These are phyloP conservation scores for Alauda arvensis DNA, from an alignment of 2,797 vertebrate genomes.

Conservation along the genomic window DNA sequence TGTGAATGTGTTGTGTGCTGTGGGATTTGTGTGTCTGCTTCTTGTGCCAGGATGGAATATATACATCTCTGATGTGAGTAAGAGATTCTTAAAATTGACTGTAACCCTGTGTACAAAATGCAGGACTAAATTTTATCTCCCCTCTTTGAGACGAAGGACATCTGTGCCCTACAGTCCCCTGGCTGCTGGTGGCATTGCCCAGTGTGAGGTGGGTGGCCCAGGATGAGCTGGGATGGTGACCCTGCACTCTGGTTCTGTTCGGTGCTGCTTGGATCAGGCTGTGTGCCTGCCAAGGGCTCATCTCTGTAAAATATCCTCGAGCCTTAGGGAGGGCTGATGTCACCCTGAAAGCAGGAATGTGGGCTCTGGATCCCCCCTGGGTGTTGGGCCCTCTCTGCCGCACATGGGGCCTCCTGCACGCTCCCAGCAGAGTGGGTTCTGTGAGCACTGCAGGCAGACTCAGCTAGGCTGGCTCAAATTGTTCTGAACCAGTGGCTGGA, in stretches of 20 bases:
- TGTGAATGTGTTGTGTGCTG: constrained; percentile 19
- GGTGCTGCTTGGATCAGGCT: background rate
- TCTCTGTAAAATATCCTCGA: background rate
- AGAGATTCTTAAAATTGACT: background rate
- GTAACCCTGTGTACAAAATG: background rate
- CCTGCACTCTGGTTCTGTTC: background rate
- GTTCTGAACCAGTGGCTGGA: background rate
- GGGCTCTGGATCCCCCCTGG: background rate
- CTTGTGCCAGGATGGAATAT: constrained; percentile 10
- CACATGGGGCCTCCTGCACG: accelerated
- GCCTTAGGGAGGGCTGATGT: background rate
- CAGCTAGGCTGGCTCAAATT: background rate
- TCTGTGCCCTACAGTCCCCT: accelerated
- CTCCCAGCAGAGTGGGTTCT: background rate
- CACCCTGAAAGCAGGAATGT: background rate
- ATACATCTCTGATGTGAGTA: background rate
- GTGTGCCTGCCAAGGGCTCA: accelerated
- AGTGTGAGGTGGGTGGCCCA: background rate
- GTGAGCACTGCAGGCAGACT: background rate
- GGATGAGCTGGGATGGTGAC: background rate
- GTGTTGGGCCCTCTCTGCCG: background rate
- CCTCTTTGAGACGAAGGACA: background rate
- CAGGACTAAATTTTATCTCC: background rate
- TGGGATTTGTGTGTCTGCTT: constrained; percentile 35
- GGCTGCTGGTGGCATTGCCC: background rate